Evolutionary conservation across 2,797 vertebrate species (phyloP).

Genomic region (Sphenodon punctatus): DNA sequence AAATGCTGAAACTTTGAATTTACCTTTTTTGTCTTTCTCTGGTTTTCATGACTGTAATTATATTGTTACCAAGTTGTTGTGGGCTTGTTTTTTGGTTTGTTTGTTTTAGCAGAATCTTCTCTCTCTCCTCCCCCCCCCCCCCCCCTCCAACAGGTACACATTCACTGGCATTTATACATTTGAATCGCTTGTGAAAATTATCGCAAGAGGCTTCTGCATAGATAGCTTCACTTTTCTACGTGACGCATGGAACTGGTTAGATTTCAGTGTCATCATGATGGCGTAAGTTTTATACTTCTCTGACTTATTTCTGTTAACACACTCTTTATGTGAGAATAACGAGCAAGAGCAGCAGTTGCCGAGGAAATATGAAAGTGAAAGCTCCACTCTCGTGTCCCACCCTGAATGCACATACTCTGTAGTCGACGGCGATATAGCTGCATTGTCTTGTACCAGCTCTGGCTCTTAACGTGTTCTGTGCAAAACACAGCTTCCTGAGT

Average conservation of each 20-base stretch:
- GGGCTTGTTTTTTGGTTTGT: too few relatives aligned
- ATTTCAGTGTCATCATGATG: slow-evolving; percentile 99
- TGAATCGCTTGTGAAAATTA: slow-evolving; percentile 97
- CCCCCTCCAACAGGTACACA: slow-evolving; percentile 87
- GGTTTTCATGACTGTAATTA: fast-evolving
- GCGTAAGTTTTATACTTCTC: slow-evolving; percentile 88
- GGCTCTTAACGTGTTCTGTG: not conserved
- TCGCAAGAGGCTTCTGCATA: slow-evolving; percentile 99
- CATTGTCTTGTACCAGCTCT: fast-evolving
- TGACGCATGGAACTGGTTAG: slow-evolving; percentile 99
- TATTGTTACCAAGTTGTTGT: not conserved
- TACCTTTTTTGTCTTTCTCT: fast-evolving
- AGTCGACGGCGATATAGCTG: not conserved
- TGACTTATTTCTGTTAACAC: not conserved
- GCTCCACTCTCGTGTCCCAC: too few relatives aligned
- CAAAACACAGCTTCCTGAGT: not conserved
- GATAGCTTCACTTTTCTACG: slow-evolving; percentile 97
- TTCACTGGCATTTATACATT: slow-evolving; percentile 99
- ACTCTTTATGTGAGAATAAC: not conserved
- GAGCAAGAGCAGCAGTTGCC: fast-evolving
- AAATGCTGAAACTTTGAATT: too few relatives aligned
- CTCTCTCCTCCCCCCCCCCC: not conserved
- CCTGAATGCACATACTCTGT: fast-evolving
- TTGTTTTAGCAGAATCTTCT: not conserved
- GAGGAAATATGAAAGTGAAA: not conserved